Conservation (phyloP, 2,888 invertebrate species). For the Itoplectis maculator region DNA sequence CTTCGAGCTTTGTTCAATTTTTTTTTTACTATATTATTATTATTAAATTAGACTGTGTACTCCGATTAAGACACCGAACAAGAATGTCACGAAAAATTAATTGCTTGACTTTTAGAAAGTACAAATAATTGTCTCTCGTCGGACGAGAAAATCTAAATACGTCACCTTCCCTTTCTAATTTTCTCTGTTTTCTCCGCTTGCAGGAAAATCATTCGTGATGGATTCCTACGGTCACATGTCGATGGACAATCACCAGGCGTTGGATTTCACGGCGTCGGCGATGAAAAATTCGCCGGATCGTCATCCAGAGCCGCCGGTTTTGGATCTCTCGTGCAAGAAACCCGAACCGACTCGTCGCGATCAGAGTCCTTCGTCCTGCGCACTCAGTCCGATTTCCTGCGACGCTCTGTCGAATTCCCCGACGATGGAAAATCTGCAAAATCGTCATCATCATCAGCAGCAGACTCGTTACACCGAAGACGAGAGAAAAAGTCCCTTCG, state of each 20-base stretch:
- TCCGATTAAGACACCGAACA: too few relatives aligned
- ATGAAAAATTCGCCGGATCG: slow-evolving; percentile 35
- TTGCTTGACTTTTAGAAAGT: slow-evolving; percentile 15
- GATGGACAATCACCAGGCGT: slow-evolving; percentile 60
- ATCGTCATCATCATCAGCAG: slow-evolving; percentile 15
- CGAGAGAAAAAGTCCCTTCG: slow-evolving; percentile 75
- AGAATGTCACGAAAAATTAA: too few relatives aligned
- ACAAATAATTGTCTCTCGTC: not conserved
- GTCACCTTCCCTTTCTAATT: not conserved
- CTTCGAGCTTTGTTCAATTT: not conserved
- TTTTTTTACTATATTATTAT: not conserved
- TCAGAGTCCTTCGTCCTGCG: slow-evolving; percentile 43
- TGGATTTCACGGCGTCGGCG: slow-evolving; percentile 69
- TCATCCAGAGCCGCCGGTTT: slow-evolving; percentile 69
- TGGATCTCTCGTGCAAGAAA: slow-evolving; percentile 80
- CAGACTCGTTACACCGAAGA: too few relatives aligned
- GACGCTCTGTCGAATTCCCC: slow-evolving; percentile 62
- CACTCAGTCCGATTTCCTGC: slow-evolving; percentile 61
- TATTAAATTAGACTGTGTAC: too few relatives aligned
- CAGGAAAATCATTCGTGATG: slow-evolving; percentile 56
- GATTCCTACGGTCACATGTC: slow-evolving; percentile 50
- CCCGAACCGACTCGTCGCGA: slow-evolving; percentile 8
- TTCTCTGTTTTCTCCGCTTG: not conserved
- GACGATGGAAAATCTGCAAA: slow-evolving; percentile 39
- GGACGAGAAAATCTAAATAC: not conserved